These are phyloP conservation scores for Argyrosomus regius DNA, from an alignment of 2,797 vertebrate species.

Conservation along the genomic window DNA sequence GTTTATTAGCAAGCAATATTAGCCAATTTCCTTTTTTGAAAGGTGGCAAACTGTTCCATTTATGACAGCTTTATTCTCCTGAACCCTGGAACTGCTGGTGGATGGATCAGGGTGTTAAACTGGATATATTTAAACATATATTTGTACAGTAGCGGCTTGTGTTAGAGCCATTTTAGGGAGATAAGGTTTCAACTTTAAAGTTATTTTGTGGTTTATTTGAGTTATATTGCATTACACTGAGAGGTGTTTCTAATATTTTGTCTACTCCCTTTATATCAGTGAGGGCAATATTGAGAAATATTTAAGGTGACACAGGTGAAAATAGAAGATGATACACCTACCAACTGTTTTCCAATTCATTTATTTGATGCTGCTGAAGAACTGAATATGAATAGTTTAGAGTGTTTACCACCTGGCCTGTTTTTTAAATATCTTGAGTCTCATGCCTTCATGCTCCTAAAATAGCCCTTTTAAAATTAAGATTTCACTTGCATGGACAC, in stretches of 20 bases:
- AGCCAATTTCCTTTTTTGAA: slow-evolving; percentile 34
- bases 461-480: not conserved
- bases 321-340: not conserved
- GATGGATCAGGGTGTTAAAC: slow-evolving; percentile 4
- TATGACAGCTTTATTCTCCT: slow-evolving; percentile 9
- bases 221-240: not conserved
- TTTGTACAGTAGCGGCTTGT: not conserved
- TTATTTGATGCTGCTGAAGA: not conserved
- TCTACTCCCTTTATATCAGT: not conserved
- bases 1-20: slow-evolving; percentile 22
- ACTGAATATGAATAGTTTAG: not conserved
- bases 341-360: not conserved
- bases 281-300: not conserved
- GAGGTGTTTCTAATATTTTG: not conserved
- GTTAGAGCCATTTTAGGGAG: not conserved
- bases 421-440: not conserved
- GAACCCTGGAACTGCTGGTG: slow-evolving; percentile 12
- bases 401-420: not conserved
- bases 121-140: not conserved
- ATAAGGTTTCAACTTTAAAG: not conserved
- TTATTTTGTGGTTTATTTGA: not conserved
- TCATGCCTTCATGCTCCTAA: not conserved
- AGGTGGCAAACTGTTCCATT: slow-evolving; percentile 18
- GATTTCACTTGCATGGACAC: not conserved
- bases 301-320: not conserved